phyloP scores from a whole-genome alignment of 2,113 vertebrate genomes.

The Leucopsar rothschildi region DNA sequence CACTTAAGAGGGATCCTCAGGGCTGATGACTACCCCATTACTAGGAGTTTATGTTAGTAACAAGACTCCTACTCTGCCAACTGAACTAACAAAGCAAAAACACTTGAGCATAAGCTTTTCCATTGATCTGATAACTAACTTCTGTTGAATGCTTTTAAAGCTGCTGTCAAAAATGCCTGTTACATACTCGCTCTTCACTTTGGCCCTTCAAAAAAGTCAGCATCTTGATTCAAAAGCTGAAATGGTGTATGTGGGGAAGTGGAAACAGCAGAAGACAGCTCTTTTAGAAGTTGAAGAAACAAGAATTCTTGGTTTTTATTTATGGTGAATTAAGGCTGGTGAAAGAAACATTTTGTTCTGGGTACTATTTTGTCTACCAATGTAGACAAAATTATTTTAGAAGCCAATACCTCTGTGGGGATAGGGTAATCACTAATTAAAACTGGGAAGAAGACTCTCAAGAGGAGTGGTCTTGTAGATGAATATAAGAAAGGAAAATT shows the following conservation, averaged over 20 bases:
- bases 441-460: background rate
- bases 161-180: background rate
- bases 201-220: background rate
- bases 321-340: background rate
- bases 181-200: background rate
- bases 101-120: background rate
- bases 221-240: background rate
- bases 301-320: background rate
- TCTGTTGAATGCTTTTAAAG: background rate
- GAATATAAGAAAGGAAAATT: background rate
- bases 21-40: background rate
- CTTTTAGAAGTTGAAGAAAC: background rate
- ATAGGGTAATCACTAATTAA: background rate
- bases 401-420: background rate
- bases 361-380: background rate
- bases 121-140: background rate
- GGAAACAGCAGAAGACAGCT: background rate
- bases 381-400: background rate
- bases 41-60: background rate
- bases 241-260: background rate
- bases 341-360: background rate
- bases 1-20: background rate
- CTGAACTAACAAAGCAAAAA: background rate
- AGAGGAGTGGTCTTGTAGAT: background rate
- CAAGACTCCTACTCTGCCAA: background rate